Percentiles rank a stretch among this genome's conserved stretches.
Evolutionary conservation across 2,797 vertebrate genomes (phyloP).

Genomic region (Todus mexicanus): DNA sequence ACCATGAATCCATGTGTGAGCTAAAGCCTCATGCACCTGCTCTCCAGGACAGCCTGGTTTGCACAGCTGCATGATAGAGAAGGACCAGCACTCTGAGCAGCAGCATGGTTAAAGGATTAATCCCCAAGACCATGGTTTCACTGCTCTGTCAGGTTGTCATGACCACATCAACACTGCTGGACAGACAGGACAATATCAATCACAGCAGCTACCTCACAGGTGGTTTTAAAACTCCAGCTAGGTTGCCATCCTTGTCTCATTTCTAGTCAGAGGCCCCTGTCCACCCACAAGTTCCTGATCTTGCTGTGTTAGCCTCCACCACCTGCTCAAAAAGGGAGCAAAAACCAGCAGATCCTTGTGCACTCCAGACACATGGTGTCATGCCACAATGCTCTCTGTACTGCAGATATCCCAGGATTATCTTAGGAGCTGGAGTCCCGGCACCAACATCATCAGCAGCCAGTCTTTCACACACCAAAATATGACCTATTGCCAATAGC

Average conservation of each 20-base stretch:
- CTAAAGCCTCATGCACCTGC: neutral
- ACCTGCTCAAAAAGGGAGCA: neutral
- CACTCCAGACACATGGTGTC: neutral
- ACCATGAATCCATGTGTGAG: neutral
- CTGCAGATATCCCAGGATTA: neutral
- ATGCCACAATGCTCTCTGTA: neutral
- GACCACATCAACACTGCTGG: accelerated
- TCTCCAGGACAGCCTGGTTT: neutral
- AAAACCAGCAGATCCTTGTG: neutral
- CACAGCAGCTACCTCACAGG: neutral
- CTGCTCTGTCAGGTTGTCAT: neutral
- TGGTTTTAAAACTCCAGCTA: neutral
- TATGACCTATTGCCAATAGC: neutral
- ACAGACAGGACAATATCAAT: neutral
- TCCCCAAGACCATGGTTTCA: neutral
- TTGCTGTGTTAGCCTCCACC: neutral
- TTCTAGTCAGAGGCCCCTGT: neutral
- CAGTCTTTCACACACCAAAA: neutral
- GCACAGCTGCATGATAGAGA: neutral
- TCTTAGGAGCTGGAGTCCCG: neutral
- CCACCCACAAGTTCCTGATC: neutral
- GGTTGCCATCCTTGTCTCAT: neutral
- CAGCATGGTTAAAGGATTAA: neutral
- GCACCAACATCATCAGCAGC: neutral
- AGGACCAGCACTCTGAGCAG: neutral